These are phyloP conservation scores for Eudyptes chrysolophus DNA, from an alignment of 2,113 vertebrate species.

Conservation along the genomic window DNA sequence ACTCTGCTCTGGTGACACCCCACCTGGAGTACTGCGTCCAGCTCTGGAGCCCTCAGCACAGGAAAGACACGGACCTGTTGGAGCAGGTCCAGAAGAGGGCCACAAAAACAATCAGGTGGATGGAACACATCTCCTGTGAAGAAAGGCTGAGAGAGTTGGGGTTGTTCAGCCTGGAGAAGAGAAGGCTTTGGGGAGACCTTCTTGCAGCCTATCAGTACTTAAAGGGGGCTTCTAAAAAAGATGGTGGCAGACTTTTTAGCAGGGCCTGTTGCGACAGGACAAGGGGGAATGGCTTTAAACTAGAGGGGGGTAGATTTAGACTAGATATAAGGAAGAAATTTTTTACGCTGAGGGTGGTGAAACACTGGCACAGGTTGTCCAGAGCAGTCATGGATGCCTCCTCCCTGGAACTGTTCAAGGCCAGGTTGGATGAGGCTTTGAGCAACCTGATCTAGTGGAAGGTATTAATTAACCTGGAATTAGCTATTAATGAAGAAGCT, in stretches of 20 bases:
- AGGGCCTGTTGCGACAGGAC: background rate
- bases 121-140: background rate
- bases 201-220: background rate
- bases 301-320: background rate
- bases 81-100: background rate
- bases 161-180: background rate
- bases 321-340: background rate
- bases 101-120: rapidly evolving
- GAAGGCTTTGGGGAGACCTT: background rate
- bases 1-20: too few species aligned
- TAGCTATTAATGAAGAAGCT: background rate
- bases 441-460: background rate
- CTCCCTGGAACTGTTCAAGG: background rate
- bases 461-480: too few species aligned
- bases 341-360: background rate
- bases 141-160: background rate
- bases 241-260: too few species aligned
- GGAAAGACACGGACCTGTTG: too few species aligned
- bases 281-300: background rate
- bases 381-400: too few species aligned
- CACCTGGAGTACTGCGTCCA: too few species aligned
- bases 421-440: background rate
- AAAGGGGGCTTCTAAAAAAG: background rate
- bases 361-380: too few species aligned
- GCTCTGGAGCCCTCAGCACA: too few species aligned